A percentile compares a stretch with the other conserved stretches of the same genome.
These are phyloP conservation scores for Drosophila maculinotata DNA, from an alignment of 2,888 invertebrate species.

Conservation along the genomic window DNA sequence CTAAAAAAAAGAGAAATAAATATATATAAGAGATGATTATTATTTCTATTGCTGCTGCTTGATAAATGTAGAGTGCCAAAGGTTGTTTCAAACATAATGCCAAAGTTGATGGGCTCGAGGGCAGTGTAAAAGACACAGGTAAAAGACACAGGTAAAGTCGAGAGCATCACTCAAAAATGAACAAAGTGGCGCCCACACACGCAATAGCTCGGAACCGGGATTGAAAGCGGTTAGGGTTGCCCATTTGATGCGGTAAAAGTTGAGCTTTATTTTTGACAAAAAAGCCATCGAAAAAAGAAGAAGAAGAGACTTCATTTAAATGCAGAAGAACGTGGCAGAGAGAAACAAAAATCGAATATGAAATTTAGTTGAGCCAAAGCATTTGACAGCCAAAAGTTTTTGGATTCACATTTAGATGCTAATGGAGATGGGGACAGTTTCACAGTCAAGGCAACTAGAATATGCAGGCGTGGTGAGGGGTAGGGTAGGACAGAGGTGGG, in stretches of 20 bases:
- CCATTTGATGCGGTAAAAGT: constrained; percentile 43
- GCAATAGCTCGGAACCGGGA: constrained; percentile 2
- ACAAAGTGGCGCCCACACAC: constrained; percentile 44
- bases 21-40: too few species aligned
- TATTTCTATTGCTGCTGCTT: too few species aligned
- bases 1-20: too few species aligned
- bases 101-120: not conserved
- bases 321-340: constrained; percentile 45
- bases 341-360: constrained; percentile 70
- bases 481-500: not conserved
- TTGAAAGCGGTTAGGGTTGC: constrained; percentile 8
- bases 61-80: too few species aligned
- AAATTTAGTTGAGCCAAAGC: constrained; percentile 74
- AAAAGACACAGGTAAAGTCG: constrained; percentile 12
- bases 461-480: not conserved
- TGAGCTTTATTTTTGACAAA: constrained; percentile 42
- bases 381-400: constrained; percentile 68
- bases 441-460: too few species aligned
- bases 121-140: not conserved
- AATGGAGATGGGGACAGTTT: constrained; percentile 56
- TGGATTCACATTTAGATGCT: constrained; percentile 73
- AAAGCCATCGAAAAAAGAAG: constrained; percentile 13
- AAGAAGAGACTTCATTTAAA: constrained; percentile 49
- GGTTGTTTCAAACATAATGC: too few species aligned
- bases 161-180: constrained; percentile 31